Percentiles rank a stretch among this genome's conserved stretches.
phyloP scores from a whole-genome alignment of 2,888 invertebrate genomes.

The Bellardia bayeri region DNA sequence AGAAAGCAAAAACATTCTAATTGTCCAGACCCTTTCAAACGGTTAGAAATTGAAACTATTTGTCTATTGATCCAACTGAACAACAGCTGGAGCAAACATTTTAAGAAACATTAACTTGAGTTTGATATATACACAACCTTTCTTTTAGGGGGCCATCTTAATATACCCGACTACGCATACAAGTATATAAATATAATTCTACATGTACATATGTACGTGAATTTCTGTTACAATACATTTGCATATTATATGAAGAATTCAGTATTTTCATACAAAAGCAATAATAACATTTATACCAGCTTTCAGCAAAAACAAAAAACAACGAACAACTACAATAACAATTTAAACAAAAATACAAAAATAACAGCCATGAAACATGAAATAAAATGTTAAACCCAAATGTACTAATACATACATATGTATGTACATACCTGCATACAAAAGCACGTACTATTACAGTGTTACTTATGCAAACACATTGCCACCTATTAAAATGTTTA shows the following conservation, averaged over 20 bases:
- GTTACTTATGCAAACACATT: slow-evolving; percentile 46
- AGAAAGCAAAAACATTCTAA: no score
- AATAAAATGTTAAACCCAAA: not conserved
- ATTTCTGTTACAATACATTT: slow-evolving; percentile 18
- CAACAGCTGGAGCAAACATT: no score
- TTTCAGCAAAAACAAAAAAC: slow-evolving; percentile 44
- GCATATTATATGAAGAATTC: slow-evolving; percentile 37
- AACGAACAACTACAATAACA: not conserved
- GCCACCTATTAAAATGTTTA: slow-evolving; percentile 64
- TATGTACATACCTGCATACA: not conserved
- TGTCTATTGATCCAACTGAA: no score
- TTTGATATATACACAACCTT: no score
- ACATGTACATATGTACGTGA: not conserved
- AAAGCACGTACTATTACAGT: slow-evolving; percentile 8
- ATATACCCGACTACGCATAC: no score
- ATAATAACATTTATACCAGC: slow-evolving; percentile 22
- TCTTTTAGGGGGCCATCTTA: no score
- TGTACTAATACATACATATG: not conserved
- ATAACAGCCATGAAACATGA: not conserved
- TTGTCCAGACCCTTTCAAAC: no score
- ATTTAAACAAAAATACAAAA: slow-evolving; percentile 8
- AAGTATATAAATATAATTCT: no score
- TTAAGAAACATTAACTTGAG: no score
- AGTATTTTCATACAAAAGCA: slow-evolving; percentile 31
- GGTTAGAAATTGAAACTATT: no score